Conservation (phyloP, 2,797 vertebrate species). For the Chloroceryle inda region DNA sequence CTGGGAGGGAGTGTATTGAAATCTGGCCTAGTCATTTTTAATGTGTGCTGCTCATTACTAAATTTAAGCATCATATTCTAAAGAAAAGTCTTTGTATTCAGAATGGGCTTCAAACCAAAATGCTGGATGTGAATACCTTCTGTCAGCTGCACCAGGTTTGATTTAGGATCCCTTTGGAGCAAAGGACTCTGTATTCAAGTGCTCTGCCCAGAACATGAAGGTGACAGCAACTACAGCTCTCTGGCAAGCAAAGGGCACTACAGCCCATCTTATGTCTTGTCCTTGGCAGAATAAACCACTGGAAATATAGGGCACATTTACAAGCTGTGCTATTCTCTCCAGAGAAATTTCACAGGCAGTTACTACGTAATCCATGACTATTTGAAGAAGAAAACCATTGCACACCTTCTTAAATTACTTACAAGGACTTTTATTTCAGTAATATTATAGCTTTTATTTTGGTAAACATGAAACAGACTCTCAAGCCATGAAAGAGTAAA, state of each 20-base stretch:
- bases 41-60: not conserved
- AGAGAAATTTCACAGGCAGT: not conserved
- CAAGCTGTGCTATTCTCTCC: not conserved
- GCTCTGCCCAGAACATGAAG: not conserved
- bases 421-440: not conserved
- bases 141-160: not conserved
- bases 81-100: not conserved
- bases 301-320: not conserved
- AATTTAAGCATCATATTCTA: not conserved
- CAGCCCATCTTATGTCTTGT: not conserved
- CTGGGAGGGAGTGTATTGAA: not conserved
- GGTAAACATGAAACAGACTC: not conserved
- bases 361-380: not conserved
- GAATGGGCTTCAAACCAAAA: not conserved
- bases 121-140: not conserved
- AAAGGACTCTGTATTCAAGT: not conserved
- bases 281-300: not conserved
- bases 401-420: not conserved
- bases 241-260: not conserved
- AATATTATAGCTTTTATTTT: not conserved
- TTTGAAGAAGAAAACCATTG: not conserved
- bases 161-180: not conserved
- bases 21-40: not conserved
- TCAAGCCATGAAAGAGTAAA: not conserved
- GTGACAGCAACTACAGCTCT: not conserved